phyloP scores from a whole-genome alignment of 2,113 vertebrate species.

The Nematolebias whitei region DNA sequence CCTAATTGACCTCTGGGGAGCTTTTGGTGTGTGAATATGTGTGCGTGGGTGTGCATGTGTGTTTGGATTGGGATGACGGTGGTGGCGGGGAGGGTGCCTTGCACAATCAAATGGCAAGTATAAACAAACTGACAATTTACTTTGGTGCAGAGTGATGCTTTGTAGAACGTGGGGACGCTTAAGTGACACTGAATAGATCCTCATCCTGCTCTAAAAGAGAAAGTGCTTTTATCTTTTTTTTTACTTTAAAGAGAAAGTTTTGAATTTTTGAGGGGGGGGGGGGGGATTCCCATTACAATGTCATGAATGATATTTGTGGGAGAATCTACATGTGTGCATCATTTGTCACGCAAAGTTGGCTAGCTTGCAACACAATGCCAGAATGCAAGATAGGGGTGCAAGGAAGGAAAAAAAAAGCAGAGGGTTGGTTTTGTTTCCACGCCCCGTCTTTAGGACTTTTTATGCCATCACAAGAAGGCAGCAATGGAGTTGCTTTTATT shows the following conservation, averaged over 20 bases:
- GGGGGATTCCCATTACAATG: not conserved
- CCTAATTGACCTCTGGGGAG: constrained; percentile 85
- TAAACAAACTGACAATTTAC: constrained; percentile 87
- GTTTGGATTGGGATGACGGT: constrained; percentile 52
- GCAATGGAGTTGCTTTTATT: constrained; percentile 56
- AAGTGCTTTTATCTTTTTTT: constrained; percentile 12
- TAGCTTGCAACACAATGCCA: constrained; percentile 16
- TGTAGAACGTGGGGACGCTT: constrained; percentile 63
- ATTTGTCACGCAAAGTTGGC: constrained; percentile 20
- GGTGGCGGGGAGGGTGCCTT: constrained; percentile 62
- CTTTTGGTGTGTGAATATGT: constrained; percentile 72
- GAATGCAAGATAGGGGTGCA: constrained; percentile 18
- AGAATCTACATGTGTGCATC: constrained; percentile 15
- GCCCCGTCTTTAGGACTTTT: constrained; percentile 49
- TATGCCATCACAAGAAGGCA: constrained; percentile 51
- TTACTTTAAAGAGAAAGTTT: not conserved
- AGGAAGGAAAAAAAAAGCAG: constrained; percentile 20
- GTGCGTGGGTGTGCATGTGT: constrained; percentile 48
- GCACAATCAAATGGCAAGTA: constrained; percentile 83
- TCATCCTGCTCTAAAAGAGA: constrained; percentile 21
- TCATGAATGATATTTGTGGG: constrained; percentile 12
- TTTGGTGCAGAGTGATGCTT: constrained; percentile 81
- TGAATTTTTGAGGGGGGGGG: not conserved
- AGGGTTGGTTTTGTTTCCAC: constrained; percentile 42
- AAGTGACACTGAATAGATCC: constrained; percentile 79